A percentile compares a stretch with the other conserved stretches of the same genome.
Conservation (phyloP, 2,888 invertebrate species). For the Periphyllus acericola region DNA sequence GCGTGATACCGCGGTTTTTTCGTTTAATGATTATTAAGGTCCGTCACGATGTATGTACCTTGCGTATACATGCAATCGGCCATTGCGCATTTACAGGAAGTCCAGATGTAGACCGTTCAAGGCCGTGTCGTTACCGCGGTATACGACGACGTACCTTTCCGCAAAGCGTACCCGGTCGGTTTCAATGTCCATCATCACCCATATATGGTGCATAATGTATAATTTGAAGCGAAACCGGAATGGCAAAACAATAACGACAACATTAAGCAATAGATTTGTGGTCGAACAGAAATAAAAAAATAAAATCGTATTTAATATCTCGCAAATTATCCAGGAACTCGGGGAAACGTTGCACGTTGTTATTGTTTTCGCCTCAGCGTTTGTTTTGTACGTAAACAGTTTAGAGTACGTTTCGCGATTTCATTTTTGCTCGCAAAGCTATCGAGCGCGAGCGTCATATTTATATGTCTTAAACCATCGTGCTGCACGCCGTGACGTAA, state of each 20-base stretch:
- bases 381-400: not conserved
- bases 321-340: not conserved
- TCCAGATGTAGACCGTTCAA: constrained; percentile 36
- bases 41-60: not conserved
- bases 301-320: not conserved
- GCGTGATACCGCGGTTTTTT: not conserved
- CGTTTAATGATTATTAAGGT: constrained; percentile 9
- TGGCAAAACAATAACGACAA: constrained; percentile 22
- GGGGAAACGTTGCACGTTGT: not conserved
- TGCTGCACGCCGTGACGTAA: too few species aligned
- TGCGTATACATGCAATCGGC: not conserved
- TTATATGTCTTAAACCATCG: too few species aligned
- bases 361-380: not conserved
- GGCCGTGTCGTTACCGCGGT: constrained; percentile 1
- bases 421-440: not conserved
- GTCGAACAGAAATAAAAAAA: not conserved
- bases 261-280: not conserved
- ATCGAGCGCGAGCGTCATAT: not conserved
- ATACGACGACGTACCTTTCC: constrained; percentile 19
- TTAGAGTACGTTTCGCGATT: not conserved
- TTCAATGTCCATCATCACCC: constrained; percentile 54
- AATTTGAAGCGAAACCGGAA: constrained; percentile 41
- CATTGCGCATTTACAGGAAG: constrained; percentile 34
- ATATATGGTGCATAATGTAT: constrained; percentile 53
- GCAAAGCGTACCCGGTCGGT: not conserved